Evolutionary conservation across 2,113 vertebrate species (phyloP), one percentile per base, ranked within the genome.

Genomic region (Grus americana): DNA sequence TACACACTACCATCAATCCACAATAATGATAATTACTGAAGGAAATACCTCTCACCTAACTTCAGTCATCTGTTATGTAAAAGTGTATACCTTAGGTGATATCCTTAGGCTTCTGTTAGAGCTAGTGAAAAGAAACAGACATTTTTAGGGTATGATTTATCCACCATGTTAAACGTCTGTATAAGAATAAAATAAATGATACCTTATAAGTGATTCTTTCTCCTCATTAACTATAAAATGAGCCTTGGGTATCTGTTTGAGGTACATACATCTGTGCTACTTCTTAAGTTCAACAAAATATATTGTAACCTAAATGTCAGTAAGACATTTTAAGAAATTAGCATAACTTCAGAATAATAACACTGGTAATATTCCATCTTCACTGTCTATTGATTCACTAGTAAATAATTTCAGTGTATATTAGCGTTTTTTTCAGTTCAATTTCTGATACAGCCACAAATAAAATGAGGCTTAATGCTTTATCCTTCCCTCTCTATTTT

Each of bases 271-370:
- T 85, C 66, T 75, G 20, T 85, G 34, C 15, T 93, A 44, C 44
- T 87, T 92, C 57, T 5, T 11, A 85, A 82, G 36, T 72, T 81
- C 2, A 58, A 82, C 86, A 87, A 95, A 66, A 81, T 50, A 4
- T 73, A 38, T 84, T 75, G 20, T 47, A 72, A 65, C 44, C 40
- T 90, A 94, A 96, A 96, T 95, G 88, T 93, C 95, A 94, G 57
- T 66, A 70, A 95, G 86, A 83, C 15, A 91, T 95, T 93, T 92
- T n/a, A 75, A 93, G 38, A 83, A 91, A 90, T 86, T 66, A 92
- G 1, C 57, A 79, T 70, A 32, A 5, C 29, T 55, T 80, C 49
- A n/a, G 34, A 86, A 90, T 92, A 92, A 61, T 79, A 74, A 58
- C n/a, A 46, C 22, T 40, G 23, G 12, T 58, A 62, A 80, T 72